Evolutionary conservation across 2,888 invertebrate genomes (phyloP).

Genomic region (Apodemia hepburni): DNA sequence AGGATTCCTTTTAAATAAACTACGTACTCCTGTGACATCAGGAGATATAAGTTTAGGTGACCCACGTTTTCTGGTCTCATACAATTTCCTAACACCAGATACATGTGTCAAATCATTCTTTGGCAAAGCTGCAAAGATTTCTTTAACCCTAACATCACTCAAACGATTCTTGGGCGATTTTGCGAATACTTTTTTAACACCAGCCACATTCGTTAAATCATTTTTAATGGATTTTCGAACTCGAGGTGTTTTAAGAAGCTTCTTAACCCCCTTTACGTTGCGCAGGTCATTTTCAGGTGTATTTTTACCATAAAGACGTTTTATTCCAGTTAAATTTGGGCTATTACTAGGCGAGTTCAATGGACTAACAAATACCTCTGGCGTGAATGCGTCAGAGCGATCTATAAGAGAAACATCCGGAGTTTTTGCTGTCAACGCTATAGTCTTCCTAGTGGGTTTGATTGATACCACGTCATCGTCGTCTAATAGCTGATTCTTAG

Average conservation of each 20-base stretch:
- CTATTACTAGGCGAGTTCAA: conserved; percentile 46
- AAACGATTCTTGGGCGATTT: conserved; percentile 53
- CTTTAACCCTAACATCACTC: conserved; percentile 55
- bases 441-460: conserved; percentile 41
- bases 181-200: conserved; percentile 56
- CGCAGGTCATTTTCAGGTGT: conserved; percentile 49
- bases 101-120: conserved; percentile 47
- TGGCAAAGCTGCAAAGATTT: conserved; percentile 47
- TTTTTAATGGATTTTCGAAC: conserved; percentile 48
- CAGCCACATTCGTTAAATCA: conserved; percentile 58
- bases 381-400: conserved; percentile 42
- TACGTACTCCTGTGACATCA: conserved; percentile 57
- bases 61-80: conserved; percentile 36
- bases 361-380: conserved; percentile 58
- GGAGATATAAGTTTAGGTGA: conserved; percentile 55
- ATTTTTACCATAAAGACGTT: conserved; percentile 44
- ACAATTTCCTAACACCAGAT: conserved; percentile 42
- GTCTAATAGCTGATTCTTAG: conserved; percentile 45
- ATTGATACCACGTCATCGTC: conserved; percentile 39
- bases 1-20: conserved; percentile 47
- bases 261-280: conserved; percentile 46
- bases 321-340: conserved; percentile 47
- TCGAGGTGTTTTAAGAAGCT: conserved; percentile 44
- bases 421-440: conserved; percentile 37
- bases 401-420: conserved; percentile 42